Evolutionary conservation across 2,888 invertebrate genomes (phyloP), one percentile per base, ranked within the genome.

Genomic region (Ichneumon xanthorius): DNA sequence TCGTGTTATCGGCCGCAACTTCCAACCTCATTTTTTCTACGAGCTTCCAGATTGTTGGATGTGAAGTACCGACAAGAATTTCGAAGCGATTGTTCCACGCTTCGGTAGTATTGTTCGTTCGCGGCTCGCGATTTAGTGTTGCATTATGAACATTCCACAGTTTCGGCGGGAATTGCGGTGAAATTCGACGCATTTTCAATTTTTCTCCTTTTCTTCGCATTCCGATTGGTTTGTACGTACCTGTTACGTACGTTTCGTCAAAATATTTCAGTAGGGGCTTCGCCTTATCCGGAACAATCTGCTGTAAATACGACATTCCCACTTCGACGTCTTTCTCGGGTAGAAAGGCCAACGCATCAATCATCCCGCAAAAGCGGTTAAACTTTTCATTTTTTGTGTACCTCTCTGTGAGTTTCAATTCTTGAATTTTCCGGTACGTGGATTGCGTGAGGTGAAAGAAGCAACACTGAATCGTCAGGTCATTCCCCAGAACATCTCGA

Each of bases 321-420:
- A 6, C 45, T 45, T 11, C 11, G 14, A 65, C 30, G 22, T 65
- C 67, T n/a, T 55, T 61, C 16, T 33, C 63, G 4, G 63, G 63
- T 14, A 63, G 19, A 63, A n/a, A 63, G 22, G 71, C 55, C 26
- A 73, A 53, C n/a, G 58, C 73, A 33, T 73, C 73, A 22, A 73
- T 37, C 53, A 50, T 73, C 9, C 73, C 73, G 40, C 73, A 73
- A 19, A 73, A 55, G n/a, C 40, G 11, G 33, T 73, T 55, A 16
- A 73, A 55, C 1, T 55, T 7, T 73, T 33, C 9, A 22, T 73
- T 40, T 11, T 73, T 4, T 16, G 48, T 53, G 58, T 73, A 73
- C 37, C 11, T 11, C 4, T 55, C 16, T 0, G 33, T 16, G 4
- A 73, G 61, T 33, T 61, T 61, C 30, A 73, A 30, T 9, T 53